Conservation (phyloP, 1,140 invertebrate genomes). For the Piezodorus guildinii region DNA sequence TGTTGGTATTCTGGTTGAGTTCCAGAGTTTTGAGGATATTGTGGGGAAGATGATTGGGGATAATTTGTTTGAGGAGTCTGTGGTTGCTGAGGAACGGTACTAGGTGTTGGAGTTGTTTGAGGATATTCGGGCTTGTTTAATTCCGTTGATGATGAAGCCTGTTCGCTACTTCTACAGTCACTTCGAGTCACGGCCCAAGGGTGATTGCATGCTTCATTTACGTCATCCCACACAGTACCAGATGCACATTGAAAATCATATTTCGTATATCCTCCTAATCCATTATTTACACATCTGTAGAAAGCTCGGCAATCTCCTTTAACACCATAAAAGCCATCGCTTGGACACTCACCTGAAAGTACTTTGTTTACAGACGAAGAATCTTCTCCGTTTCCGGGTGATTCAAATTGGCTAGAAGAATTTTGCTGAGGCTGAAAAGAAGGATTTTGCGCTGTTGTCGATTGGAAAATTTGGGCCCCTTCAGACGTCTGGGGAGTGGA, state of each 20-base stretch:
- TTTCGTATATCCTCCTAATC: constrained; percentile 41
- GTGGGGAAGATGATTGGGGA: background rate
- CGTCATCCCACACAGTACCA: constrained; percentile 51
- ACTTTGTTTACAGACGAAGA: constrained; percentile 32
- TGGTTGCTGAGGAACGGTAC: background rate
- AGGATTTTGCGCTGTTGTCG: constrained; percentile 20
- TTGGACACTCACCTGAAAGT: constrained; percentile 20
- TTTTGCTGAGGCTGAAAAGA: constrained; percentile 21
- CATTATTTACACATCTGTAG: constrained; percentile 51
- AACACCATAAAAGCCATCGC: constrained; percentile 45
- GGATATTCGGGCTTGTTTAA: background rate
- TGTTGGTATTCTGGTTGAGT: constrained; percentile 16
- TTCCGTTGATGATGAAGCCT: constrained; percentile 3
- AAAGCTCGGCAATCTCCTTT: constrained; percentile 50
- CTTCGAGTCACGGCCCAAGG: constrained; percentile 38
- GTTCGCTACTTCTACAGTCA: constrained; percentile 24
- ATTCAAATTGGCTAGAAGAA: constrained; percentile 28
- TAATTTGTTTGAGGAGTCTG: background rate
- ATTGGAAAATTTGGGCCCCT: background rate
- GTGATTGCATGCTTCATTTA: constrained; percentile 48
- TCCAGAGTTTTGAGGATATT: background rate
- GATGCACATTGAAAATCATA: constrained; percentile 52
- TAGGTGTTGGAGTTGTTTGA: background rate
- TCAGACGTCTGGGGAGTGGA: too few species aligned
- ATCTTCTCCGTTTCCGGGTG: constrained; percentile 32